Evolutionary conservation across 2,113 vertebrate genomes (phyloP), one percentile per base, ranked within the genome.

Genomic region (Triplophysa tibetana): DNA sequence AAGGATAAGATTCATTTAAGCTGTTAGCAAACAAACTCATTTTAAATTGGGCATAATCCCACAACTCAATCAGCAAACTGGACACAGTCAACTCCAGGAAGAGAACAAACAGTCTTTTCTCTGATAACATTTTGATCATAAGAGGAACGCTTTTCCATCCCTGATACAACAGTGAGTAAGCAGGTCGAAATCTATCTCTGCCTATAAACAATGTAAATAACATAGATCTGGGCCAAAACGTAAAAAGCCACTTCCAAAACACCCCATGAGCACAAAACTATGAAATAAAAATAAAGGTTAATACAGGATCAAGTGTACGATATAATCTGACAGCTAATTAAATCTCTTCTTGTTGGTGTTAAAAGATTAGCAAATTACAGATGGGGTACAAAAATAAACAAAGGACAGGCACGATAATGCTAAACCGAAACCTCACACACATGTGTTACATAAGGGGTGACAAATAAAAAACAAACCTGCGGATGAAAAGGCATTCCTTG

Each of bases 161-260:
- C 54, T 21, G 19, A 21, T 43, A 21, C 19, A 19, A 77, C 67
- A 17, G 8, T 8, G 38, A 52, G 50, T 23, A 38, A 52, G 50
- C 43, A 58, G 21, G 26, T 17, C 19, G 8, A 33, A 38, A 38
- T 58, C 70, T 9, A 23, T 70, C 66, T 64, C 50, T 56, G 67
- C 67, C 66, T 19, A 63, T 26, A 21, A 75, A 63, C 67, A 70
- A 72, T 60, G 17, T 26, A 67, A 76, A 29, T 10, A 61, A 63
- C 58, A 23, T 52, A 43, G 61, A 38, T 76, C 19, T 54, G 12
- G 12, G 0, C 45, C 16, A 70, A 4, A 38, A 43, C 33, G 60
- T 5, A 12, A 74, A 43, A 9, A 21, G 54, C 6, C 16, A 58
- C 50, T 54, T 54, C 43, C 50, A 54, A 54, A 54, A 54, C 14